phyloP scores from a whole-genome alignment of 2,113 vertebrate species.

The Cyphomyrus plagiostoma region DNA sequence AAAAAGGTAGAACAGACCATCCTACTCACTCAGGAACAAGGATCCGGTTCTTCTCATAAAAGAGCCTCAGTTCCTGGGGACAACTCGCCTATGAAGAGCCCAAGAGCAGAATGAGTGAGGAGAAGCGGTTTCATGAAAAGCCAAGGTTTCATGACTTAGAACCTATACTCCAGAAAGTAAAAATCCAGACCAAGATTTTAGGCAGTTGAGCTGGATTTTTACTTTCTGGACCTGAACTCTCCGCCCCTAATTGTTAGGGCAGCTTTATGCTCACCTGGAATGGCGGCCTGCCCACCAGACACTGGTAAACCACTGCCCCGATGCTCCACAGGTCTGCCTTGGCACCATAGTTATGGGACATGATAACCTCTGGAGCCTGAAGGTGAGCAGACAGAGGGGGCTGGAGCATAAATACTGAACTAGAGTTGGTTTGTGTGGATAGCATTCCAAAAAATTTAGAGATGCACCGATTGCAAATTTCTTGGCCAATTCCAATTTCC shows the following conservation, averaged over 20 bases:
- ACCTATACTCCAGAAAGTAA: no score
- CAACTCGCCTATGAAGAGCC: conserved; percentile 75
- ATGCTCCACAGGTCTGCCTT: conserved; percentile 98
- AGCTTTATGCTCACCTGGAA: conserved; percentile 73
- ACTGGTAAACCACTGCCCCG: conserved; percentile 93
- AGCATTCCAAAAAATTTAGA: background rate
- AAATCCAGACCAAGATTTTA: no score
- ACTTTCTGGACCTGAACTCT: no score
- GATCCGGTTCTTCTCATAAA: conserved; percentile 94
- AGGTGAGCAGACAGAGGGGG: conserved; percentile 23
- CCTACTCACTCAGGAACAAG: conserved; percentile 77
- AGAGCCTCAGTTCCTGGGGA: conserved; percentile 92
- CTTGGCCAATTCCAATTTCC: no score
- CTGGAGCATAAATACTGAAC: background rate
- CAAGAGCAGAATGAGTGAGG: background rate
- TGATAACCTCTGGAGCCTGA: conserved; percentile 97
- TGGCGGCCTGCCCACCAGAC: conserved; percentile 93
- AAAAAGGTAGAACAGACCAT: background rate
- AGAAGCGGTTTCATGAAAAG: background rate
- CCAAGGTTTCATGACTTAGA: background rate
- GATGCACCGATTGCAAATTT: no score
- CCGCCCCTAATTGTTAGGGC: no score
- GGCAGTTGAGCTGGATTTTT: no score
- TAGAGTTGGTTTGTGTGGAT: background rate
- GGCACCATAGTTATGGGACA: conserved; percentile 96